Conservation (phyloP, 1,140 invertebrate species). For the Formica exsecta region DNA sequence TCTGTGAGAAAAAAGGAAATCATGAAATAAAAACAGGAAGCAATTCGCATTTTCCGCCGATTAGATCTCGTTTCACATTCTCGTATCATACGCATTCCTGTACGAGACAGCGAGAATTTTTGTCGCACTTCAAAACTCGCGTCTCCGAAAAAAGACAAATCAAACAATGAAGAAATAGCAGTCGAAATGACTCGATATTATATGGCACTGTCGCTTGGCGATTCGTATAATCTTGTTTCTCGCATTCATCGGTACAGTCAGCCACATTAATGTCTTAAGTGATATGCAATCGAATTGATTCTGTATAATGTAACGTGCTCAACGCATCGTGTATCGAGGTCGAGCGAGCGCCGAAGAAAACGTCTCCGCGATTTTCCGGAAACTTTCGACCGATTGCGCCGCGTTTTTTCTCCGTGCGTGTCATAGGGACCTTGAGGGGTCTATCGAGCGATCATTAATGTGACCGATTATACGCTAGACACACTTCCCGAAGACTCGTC, state of each 20-base stretch:
- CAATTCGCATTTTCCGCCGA: conserved; percentile 66
- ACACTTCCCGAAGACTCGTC: conserved; percentile 64
- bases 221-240: conserved; percentile 73
- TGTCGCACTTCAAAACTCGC: conserved; percentile 17
- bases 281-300: conserved; percentile 61
- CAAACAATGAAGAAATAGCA: conserved; percentile 62
- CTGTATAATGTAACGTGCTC: conserved; percentile 17
- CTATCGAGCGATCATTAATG: conserved; percentile 62
- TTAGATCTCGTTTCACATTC: conserved; percentile 27
- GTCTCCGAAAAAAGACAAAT: conserved; percentile 54
- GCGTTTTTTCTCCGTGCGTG: background rate
- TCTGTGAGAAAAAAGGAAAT: conserved; percentile 48
- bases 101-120: conserved; percentile 45
- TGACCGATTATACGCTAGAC: conserved; percentile 70
- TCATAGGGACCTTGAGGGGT: no score
- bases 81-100: conserved; percentile 33
- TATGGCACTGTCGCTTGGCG: conserved; percentile 78
- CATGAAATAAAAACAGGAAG: conserved; percentile 55
- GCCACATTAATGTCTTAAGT: conserved; percentile 66
- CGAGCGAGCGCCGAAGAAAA: conserved; percentile 14
- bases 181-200: conserved; percentile 72
- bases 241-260: conserved; percentile 63
- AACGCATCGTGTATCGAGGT: conserved; percentile 7
- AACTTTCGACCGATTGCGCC: background rate
- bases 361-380: background rate